Conservation (phyloP, 2,113 vertebrate genomes). For the Propithecus coquereli region DNA sequence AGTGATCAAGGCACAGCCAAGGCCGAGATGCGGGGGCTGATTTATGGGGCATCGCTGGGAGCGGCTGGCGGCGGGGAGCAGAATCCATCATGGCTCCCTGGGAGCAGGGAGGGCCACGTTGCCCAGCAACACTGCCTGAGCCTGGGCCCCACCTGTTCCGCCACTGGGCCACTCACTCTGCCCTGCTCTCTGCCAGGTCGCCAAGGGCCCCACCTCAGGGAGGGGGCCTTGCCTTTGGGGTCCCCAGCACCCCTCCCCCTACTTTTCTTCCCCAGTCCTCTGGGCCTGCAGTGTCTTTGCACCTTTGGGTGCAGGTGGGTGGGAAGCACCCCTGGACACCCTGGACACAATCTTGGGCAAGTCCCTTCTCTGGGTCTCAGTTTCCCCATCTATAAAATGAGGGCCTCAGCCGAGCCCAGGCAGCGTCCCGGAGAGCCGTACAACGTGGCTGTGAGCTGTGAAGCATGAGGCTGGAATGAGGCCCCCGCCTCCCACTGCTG, state of each 20-base stretch:
- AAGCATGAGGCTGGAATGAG: background rate
- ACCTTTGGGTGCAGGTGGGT: background rate
- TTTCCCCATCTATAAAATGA: background rate
- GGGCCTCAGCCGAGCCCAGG: background rate
- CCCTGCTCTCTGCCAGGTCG: background rate
- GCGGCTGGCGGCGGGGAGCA: background rate
- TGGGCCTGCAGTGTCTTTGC: background rate
- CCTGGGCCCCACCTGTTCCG: background rate
- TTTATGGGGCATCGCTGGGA: background rate
- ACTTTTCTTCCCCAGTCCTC: background rate
- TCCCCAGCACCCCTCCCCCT: background rate
- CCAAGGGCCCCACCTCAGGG: background rate
- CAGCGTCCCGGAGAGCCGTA: background rate
- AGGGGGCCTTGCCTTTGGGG: background rate
- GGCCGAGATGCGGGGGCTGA: slow-evolving; percentile 30
- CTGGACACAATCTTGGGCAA: background rate
- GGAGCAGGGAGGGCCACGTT: background rate
- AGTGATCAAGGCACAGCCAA: slow-evolving; percentile 5
- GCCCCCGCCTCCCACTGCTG: background rate
- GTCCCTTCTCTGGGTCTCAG: background rate
- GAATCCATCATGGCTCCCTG: slow-evolving; percentile 27
- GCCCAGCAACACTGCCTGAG: background rate
- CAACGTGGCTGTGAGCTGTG: background rate
- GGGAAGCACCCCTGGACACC: background rate
- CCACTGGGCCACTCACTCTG: background rate